Evolutionary conservation across 2,113 vertebrate species (phyloP), one percentile per base, ranked within the genome.

Genomic region (Corynorhinus townsendii): DNA sequence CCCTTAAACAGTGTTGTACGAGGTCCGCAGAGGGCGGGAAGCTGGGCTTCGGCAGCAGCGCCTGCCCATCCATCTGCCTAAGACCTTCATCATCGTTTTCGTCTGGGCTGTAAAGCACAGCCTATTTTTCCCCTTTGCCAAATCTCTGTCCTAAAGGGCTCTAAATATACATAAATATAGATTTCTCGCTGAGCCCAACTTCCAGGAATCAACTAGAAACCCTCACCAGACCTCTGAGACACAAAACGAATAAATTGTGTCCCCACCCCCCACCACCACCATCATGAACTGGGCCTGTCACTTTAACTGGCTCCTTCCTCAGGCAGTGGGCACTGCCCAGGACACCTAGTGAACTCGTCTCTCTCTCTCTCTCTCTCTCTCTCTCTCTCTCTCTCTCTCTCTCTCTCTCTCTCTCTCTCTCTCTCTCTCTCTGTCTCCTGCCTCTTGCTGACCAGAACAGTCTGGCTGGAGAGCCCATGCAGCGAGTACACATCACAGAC

Each of bases 381-480:
- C 85, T 30, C 49, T 5, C 56, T 40, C n/a, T 26, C 40, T 30
- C 33, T 49, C 72, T 40, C 45, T 92, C n/a, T 56, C 54, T 22
- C 54, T 66, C 47, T 8, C 26, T 76, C 82, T 49, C 38, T 40
- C 43, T 15, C 3, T 24, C 35, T 12, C 56, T 33, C 79, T 24
- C 52, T 2, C 69, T 28, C 28, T 19, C 40, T 20, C 43, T 22
- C 73, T 33, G 47, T 93, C 35, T 84, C 97, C 96, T 52, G 96
- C 97, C 94, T 8, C 80, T 93, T 98, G 95, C 97, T 90, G 80
- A 72, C 80, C 97, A 94, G 98, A 94, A 15, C 86, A 96, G 96
- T 96, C 95, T 76, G 97, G 97, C 97, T 96, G 20, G 12, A 62
- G 96, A 96, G 86, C 96, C 96, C 28, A 24, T 20, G 97, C 97